Conservation (phyloP, 2,888 invertebrate species). For the Hyalella azteca region DNA sequence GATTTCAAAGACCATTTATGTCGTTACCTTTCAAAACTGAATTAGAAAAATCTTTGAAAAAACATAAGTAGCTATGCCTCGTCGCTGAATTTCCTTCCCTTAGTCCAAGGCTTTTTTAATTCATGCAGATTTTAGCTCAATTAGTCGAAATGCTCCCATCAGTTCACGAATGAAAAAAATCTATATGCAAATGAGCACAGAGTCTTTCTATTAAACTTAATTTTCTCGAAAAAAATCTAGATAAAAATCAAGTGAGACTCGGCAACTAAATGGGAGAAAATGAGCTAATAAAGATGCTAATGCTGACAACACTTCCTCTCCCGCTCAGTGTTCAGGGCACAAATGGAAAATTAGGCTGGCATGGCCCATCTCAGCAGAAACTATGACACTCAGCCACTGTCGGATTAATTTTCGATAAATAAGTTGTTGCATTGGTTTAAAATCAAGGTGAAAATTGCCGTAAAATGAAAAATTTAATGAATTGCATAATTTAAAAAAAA, state of each 20-base stretch:
- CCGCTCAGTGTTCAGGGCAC: conserved; percentile 15
- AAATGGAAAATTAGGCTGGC: conserved; percentile 30
- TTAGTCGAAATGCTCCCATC: conserved; percentile 33
- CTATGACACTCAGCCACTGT: not conserved
- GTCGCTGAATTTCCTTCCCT: conserved; percentile 23
- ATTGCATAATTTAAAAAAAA: too few relatives aligned
- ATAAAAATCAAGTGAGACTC: conserved; percentile 15
- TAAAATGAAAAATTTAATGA: too few relatives aligned
- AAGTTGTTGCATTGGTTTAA: too few relatives aligned
- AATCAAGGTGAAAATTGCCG: too few relatives aligned
- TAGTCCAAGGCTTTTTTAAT: conserved; percentile 6
- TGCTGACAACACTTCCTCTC: conserved; percentile 33
- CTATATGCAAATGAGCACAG: conserved; percentile 33
- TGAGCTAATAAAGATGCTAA: conserved; percentile 40
- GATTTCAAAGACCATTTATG: too few relatives aligned
- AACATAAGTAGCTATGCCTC: too few relatives aligned
- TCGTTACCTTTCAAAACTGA: too few relatives aligned
- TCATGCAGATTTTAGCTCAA: conserved; percentile 30
- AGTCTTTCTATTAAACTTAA: conserved; percentile 36
- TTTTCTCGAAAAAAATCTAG: conserved; percentile 26
- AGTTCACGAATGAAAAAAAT: conserved; percentile 30
- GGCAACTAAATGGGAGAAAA: conserved; percentile 38
- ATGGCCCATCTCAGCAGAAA: not conserved
- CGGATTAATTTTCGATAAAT: conserved; percentile 27
- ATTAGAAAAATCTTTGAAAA: too few relatives aligned